phyloP scores from a whole-genome alignment of 2,797 vertebrate genomes.

The Crypturellus tataupa region DNA sequence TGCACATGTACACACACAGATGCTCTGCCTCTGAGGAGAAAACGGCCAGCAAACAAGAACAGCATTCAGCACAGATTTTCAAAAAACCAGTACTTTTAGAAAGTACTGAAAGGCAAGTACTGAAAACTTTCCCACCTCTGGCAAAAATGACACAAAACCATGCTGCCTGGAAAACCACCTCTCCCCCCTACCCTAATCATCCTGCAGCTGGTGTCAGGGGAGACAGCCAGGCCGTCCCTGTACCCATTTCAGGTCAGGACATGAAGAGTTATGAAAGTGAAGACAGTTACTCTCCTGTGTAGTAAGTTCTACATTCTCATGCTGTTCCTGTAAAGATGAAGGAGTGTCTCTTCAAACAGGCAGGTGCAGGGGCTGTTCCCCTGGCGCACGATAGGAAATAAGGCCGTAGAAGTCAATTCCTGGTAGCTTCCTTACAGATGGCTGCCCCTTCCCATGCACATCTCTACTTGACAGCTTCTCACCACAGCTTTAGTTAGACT shows the following conservation, averaged over 20 bases:
- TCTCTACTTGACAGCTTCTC: background rate
- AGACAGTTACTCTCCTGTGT: background rate
- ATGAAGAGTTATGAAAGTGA: background rate
- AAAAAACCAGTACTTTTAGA: background rate
- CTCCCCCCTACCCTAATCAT: background rate
- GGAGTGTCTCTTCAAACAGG: background rate
- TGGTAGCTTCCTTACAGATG: background rate
- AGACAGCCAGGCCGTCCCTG: background rate
- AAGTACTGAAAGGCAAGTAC: background rate
- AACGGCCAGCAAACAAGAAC: background rate
- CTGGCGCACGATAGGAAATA: background rate
- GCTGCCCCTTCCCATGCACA: background rate
- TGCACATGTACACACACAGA: rapidly evolving
- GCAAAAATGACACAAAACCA: background rate
- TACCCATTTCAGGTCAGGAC: background rate
- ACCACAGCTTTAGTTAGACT: background rate
- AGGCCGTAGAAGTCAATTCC: background rate
- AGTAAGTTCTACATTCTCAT: background rate
- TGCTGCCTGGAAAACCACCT: background rate
- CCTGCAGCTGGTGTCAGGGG: background rate
- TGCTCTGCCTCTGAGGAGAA: background rate
- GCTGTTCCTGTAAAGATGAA: background rate
- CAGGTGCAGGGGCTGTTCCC: background rate
- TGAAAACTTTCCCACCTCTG: background rate
- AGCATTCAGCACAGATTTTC: background rate